Conservation (phyloP, 2,113 vertebrate genomes). For the Irena cyanogastra region DNA sequence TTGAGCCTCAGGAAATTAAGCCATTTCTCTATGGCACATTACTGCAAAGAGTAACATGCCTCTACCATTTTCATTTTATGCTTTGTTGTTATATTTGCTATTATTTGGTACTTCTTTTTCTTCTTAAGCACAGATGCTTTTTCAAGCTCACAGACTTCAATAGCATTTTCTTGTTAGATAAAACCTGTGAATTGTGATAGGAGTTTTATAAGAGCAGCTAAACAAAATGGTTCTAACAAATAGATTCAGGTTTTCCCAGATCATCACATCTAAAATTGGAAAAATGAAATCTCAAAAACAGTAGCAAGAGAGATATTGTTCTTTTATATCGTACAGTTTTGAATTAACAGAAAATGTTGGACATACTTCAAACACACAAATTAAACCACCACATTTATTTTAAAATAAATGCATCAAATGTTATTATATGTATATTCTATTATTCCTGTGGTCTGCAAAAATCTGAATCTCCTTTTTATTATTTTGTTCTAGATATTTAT, state of each 20-base stretch:
- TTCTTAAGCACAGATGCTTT: not conserved
- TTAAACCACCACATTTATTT: not conserved
- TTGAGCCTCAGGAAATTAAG: constrained; percentile 5
- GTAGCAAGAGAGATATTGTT: not conserved
- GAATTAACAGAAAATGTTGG: not conserved
- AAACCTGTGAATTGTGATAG: not conserved
- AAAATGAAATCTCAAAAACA: constrained; percentile 6
- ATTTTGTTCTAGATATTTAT: not conserved
- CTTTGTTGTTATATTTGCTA: not conserved
- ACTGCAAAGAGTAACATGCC: not conserved
- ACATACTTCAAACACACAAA: not conserved
- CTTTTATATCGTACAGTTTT: not conserved
- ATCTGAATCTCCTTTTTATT: not conserved
- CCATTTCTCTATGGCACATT: not conserved
- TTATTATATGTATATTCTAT: not conserved
- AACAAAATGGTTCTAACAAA: constrained; percentile 12
- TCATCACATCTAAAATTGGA: not conserved
- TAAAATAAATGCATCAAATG: not conserved
- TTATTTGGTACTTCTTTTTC: not conserved
- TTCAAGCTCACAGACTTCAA: not conserved
- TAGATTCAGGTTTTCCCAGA: not conserved
- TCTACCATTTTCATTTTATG: not conserved
- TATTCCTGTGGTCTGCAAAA: not conserved
- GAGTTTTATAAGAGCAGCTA: not conserved
- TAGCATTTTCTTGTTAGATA: not conserved